Evolutionary conservation across 2,888 invertebrate species (phyloP).

Genomic region (Ligdia adustata): DNA sequence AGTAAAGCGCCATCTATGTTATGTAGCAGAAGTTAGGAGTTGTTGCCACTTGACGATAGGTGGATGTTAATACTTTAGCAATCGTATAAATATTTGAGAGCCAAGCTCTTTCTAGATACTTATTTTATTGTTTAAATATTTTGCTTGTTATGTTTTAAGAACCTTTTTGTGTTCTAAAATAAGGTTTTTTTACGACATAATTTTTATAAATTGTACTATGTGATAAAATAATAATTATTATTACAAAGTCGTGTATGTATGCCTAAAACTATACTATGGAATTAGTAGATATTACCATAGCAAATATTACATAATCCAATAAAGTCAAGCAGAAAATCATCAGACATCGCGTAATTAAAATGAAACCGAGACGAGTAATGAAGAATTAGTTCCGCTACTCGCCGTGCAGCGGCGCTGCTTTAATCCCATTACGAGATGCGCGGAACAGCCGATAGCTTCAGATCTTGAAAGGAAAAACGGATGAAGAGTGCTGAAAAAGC

Average conservation of each 20-base stretch:
- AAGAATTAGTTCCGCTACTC: conserved; percentile 38
- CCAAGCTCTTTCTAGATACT: no score
- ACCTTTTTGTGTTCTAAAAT: no score
- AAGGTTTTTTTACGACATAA: no score
- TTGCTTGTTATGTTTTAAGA: no score
- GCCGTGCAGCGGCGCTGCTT: conserved; percentile 41
- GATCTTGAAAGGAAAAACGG: conserved; percentile 7
- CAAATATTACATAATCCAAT: conserved; percentile 12
- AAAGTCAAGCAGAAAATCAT: conserved; percentile 1
- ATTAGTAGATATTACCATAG: no score
- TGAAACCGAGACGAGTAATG: conserved; percentile 5
- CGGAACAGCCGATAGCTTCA: conserved; percentile 11
- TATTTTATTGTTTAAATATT: no score
- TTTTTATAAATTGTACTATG: no score
- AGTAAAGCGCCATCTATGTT: conserved; percentile 59
- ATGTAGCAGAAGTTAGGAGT: conserved; percentile 21
- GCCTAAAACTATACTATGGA: no score
- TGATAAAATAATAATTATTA: no score
- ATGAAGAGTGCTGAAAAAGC: conserved; percentile 32
- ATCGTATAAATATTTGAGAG: no score
- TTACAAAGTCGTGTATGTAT: no score
- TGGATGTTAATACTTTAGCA: conserved; percentile 40
- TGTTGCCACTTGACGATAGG: conserved; percentile 48
- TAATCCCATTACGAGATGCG: conserved; percentile 27
- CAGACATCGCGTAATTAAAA: conserved; percentile 7